Evolutionary conservation across 2,113 vertebrate species (phyloP).

Genomic region (Symphodus melops): DNA sequence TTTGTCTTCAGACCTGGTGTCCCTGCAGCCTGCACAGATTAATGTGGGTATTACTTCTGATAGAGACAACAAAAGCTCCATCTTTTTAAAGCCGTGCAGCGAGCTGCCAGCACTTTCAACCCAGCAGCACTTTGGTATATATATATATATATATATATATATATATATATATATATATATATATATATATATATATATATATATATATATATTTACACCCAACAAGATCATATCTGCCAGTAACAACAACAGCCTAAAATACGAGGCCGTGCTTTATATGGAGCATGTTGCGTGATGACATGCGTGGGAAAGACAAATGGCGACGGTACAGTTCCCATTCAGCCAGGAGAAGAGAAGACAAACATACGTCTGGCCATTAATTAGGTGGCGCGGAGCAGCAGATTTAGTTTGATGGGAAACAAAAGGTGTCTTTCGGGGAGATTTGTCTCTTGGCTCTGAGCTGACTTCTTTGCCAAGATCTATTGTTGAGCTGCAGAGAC

Average conservation of each 20-base stretch:
- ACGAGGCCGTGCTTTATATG: constrained; percentile 13
- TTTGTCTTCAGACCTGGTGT: constrained; percentile 2
- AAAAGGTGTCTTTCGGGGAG: constrained; percentile 59
- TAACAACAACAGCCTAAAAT: constrained; percentile 23
- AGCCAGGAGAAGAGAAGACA: constrained; percentile 13
- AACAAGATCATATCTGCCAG: constrained; percentile 32
- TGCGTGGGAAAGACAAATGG: constrained; percentile 61
- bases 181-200: neutral
- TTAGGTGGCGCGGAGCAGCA: constrained; percentile 57
- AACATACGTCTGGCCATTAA: constrained; percentile 56
- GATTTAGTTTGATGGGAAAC: constrained; percentile 53
- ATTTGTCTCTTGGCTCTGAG: constrained; percentile 60
- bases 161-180: constrained; percentile 18
- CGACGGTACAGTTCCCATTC: constrained; percentile 39
- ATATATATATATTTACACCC: constrained; percentile 22
- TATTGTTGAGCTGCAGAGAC: constrained; percentile 64
- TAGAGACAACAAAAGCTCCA: constrained; percentile 26
- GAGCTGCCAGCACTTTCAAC: constrained; percentile 28
- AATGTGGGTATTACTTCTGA: constrained; percentile 24
- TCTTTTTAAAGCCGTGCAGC: constrained; percentile 28
- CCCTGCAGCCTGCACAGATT: constrained; percentile 11
- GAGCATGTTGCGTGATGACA: constrained; percentile 27
- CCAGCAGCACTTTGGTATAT: constrained; percentile 10
- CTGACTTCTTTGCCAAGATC: constrained; percentile 50
- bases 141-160: constrained; percentile 14